Evolutionary conservation across 2,113 vertebrate species (phyloP).

Genomic region (Eptesicus fuscus): DNA sequence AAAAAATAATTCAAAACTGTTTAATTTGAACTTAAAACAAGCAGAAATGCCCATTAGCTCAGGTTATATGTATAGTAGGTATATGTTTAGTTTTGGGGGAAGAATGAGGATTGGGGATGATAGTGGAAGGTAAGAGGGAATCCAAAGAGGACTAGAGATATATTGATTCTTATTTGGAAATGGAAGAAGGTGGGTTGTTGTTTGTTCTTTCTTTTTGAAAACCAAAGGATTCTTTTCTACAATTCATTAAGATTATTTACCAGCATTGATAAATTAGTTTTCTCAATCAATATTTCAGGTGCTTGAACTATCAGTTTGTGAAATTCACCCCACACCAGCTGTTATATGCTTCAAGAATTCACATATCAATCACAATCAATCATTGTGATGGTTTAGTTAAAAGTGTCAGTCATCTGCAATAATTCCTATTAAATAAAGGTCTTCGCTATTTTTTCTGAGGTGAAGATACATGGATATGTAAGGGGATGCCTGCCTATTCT

Average conservation of each 20-base stretch:
- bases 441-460: neutral
- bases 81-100: neutral
- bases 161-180: neutral
- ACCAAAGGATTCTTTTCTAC: neutral
- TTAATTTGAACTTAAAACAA: slow-evolving; percentile 22
- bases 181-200: neutral
- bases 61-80: neutral
- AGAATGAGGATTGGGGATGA: neutral
- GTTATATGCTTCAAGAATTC: neutral
- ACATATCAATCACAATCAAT: neutral
- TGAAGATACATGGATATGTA: neutral
- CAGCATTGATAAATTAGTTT: neutral
- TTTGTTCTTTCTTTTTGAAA: neutral
- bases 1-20: neutral
- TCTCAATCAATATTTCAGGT: neutral
- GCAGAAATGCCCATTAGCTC: neutral
- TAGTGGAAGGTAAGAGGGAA: neutral
- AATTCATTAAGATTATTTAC: neutral
- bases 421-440: neutral
- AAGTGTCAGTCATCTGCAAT: neutral
- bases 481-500: neutral
- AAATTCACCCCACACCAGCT: neutral
- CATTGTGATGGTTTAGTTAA: neutral
- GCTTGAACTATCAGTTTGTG: neutral
- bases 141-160: neutral